Evolutionary conservation across 2,113 vertebrate genomes (phyloP), one percentile per base, ranked within the genome.

Genomic region (Thermophis baileyi): DNA sequence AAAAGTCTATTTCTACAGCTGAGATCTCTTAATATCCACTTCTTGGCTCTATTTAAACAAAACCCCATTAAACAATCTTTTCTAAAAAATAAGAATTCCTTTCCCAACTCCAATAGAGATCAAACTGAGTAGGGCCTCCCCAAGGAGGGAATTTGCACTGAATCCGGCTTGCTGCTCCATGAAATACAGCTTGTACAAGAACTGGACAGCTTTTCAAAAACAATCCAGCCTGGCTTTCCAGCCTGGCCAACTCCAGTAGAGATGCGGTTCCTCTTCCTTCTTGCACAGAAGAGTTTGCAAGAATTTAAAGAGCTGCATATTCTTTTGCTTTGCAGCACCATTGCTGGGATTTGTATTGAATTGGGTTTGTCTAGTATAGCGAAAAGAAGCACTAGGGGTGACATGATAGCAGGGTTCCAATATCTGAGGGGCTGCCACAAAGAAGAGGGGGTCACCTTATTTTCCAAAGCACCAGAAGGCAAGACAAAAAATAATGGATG

Each of bases 1-100:
- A 95, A 96, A 16, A 53, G 85, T 1, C 92, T 98, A 97, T 98
- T 98, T 98, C 97, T 95, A 98, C 97, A 98, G 98, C 97, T 98
- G 97, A 96, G 97, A 96, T 95, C 95, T 96, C 95, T 98, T 98
- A 97, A 93, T 93, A 93, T n/a, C 94, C 96, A 97, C 97, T 97
- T 96, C 90, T 94, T 96, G 95, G 94, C 95, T 94, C 96, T 96
- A 9, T 91, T 97, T 93, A 94, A 97, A 97, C 96, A 97, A 97
- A 98, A 96, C 97, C 96, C 96, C 90, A 87, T 97, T 96, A 97
- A 97, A 98, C 93, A 95, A 95, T 86, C 94, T 97, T 97, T 96
- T 96, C 92, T 96, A 96, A 97, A 97, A 97, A 96, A 95, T n/a
- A 95, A 97, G 95, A 91, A 86, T 96, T 97, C 96, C 91, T 95